Conservation (phyloP, 2,113 vertebrate genomes). For the Maccullochella peelii region DNA sequence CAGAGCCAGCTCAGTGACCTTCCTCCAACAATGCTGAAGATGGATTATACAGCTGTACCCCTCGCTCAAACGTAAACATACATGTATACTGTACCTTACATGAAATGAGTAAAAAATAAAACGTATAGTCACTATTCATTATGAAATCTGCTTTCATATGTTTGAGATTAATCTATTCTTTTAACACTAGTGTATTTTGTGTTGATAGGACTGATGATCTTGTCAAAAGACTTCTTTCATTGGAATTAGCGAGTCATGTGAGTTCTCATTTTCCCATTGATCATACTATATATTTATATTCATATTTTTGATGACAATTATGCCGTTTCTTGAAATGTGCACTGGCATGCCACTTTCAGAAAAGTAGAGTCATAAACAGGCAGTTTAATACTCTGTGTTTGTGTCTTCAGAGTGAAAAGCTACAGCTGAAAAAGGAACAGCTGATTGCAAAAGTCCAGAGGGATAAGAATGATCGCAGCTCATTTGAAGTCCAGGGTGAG, state of each 20-base stretch:
- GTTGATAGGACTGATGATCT: slow-evolving; percentile 89
- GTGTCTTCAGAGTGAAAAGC: slow-evolving; percentile 88
- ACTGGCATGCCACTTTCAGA: too few species aligned
- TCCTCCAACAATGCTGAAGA: slow-evolving; percentile 86
- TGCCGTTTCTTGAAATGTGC: background rate
- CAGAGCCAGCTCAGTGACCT: slow-evolving; percentile 89
- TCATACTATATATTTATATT: too few species aligned
- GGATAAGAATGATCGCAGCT: slow-evolving; percentile 86
- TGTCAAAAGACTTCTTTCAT: slow-evolving; percentile 89
- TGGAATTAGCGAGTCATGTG: slow-evolving; percentile 94
- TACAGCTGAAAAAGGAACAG: slow-evolving; percentile 89
- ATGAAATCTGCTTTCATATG: background rate
- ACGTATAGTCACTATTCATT: background rate
- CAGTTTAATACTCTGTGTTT: background rate
- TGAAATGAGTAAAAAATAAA: background rate
- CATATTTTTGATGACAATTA: background rate
- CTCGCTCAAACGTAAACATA: slow-evolving; percentile 82
- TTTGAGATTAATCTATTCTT: background rate
- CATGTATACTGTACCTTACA: background rate
- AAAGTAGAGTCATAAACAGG: background rate
- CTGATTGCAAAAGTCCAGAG: slow-evolving; percentile 89
- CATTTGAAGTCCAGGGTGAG: slow-evolving; percentile 90
- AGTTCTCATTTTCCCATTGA: too few species aligned
- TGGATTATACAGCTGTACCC: slow-evolving; percentile 87
- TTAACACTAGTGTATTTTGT: slow-evolving; percentile 42